These are phyloP conservation scores for Labeo rohita DNA, from an alignment of 2,113 vertebrate genomes.

Conservation along the genomic window DNA sequence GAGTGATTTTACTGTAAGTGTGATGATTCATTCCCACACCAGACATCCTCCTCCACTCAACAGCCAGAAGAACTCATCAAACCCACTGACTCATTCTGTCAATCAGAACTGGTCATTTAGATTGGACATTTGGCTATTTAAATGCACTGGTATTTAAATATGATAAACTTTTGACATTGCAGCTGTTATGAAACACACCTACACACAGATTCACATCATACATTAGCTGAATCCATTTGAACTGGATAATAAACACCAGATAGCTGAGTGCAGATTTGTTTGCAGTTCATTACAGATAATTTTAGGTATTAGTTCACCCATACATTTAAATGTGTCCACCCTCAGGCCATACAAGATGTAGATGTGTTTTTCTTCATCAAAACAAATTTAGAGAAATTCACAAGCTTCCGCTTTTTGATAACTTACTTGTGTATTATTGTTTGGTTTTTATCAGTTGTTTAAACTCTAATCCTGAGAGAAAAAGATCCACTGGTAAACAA, in stretches of 20 bases:
- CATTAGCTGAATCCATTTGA: background rate
- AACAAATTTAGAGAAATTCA: no score
- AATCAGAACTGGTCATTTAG: background rate
- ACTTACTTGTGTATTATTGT: no score
- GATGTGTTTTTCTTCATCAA: no score
- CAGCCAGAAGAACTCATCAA: background rate
- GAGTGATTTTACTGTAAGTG: background rate
- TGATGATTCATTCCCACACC: background rate
- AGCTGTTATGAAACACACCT: background rate
- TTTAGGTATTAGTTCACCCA: no score
- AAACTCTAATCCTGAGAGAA: no score
- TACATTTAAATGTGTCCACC: no score
- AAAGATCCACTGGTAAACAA: no score
- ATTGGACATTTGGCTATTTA: background rate
- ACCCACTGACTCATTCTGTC: constrained; percentile 8
- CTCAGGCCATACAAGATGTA: no score
- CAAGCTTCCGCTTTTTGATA: no score
- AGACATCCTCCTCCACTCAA: constrained; percentile 1
- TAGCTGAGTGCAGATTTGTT: background rate
- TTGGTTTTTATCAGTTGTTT: no score
- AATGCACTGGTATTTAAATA: background rate
- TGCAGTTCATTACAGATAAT: background rate
- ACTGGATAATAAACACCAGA: background rate
- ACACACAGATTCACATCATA: background rate
- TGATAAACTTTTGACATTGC: background rate